Evolutionary conservation across 2,888 invertebrate genomes (phyloP).

Genomic region (Lissonota sp.): DNA sequence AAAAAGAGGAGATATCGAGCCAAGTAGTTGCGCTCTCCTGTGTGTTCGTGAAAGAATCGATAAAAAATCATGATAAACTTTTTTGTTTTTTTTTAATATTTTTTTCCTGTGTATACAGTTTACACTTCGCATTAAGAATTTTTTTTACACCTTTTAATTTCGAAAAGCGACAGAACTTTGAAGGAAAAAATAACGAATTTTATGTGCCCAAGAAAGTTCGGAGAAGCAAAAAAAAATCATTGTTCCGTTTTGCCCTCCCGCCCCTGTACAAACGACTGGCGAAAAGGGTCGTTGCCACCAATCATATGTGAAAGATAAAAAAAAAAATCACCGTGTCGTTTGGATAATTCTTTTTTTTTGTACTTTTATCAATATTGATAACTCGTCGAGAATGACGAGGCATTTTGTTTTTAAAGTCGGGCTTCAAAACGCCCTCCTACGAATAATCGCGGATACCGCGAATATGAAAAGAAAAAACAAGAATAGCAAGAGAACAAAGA

Average conservation of each 20-base stretch:
- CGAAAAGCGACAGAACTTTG: conserved; percentile 59
- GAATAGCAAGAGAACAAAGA: too few relatives aligned
- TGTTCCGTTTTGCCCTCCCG: conserved; percentile 20
- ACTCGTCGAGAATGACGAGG: conserved; percentile 36
- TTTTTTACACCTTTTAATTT: too few relatives aligned
- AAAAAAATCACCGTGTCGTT: conserved; percentile 10
- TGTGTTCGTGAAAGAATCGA: conserved; percentile 51
- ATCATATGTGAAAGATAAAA: not conserved
- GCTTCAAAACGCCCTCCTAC: not conserved
- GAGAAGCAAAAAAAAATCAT: not conserved
- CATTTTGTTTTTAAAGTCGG: conserved; percentile 27
- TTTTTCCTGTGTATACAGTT: conserved; percentile 25
- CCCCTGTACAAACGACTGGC: conserved; percentile 37
- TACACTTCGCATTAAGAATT: conserved; percentile 37
- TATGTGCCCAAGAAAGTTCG: conserved; percentile 56
- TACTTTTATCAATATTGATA: conserved; percentile 34
- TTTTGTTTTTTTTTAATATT: conserved; percentile 47
- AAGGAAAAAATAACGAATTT: conserved; percentile 29
- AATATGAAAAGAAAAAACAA: not conserved
- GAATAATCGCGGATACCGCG: conserved; percentile 11
- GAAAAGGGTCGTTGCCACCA: conserved; percentile 15
- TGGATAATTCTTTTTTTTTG: conserved; percentile 11
- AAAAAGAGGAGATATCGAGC: conserved; percentile 6
- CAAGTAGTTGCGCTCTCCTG: not conserved
- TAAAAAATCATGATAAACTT: conserved; percentile 41